Percentiles rank a stretch among this genome's conserved stretches.
These are phyloP conservation scores for Pandemis corylana DNA, from an alignment of 2,888 invertebrate species.

Conservation along the genomic window DNA sequence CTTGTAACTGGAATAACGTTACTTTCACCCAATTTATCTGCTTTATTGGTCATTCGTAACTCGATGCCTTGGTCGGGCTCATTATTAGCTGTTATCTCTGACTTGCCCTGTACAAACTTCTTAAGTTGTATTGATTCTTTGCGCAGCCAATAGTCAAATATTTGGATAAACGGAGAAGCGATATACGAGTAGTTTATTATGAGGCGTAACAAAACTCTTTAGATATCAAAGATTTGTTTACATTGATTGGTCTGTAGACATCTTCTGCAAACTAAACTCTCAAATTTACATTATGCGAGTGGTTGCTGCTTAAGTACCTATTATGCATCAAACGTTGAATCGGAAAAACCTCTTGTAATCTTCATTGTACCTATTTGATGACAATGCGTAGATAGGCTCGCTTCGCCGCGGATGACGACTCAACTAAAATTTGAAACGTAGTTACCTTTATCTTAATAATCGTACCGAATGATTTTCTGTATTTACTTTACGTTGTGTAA, in stretches of 20 bases:
- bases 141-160: conserved; percentile 41
- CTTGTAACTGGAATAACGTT: conserved; percentile 49
- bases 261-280: conserved; percentile 15
- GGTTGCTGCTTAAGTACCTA: neutral
- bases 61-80: conserved; percentile 17
- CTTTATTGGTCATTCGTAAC: conserved; percentile 54
- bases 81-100: conserved; percentile 43
- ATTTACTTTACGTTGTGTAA: conserved; percentile 1
- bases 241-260: conserved; percentile 1
- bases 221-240: conserved; percentile 22
- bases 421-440: neutral
- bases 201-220: conserved; percentile 34
- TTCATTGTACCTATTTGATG: too few relatives aligned
- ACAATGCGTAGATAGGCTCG: too few relatives aligned
- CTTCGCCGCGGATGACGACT: too few relatives aligned
- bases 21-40: conserved; percentile 59
- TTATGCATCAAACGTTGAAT: too few relatives aligned
- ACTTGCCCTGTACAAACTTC: conserved; percentile 42
- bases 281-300: neutral
- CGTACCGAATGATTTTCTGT: neutral
- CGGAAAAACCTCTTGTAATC: too few relatives aligned
- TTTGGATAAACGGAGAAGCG: conserved; percentile 33
- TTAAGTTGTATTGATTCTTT: conserved; percentile 47
- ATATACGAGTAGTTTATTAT: conserved; percentile 38
- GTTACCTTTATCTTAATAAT: neutral